Conservation (phyloP, 2,797 vertebrate genomes). For the Xerus rutilus region DNA sequence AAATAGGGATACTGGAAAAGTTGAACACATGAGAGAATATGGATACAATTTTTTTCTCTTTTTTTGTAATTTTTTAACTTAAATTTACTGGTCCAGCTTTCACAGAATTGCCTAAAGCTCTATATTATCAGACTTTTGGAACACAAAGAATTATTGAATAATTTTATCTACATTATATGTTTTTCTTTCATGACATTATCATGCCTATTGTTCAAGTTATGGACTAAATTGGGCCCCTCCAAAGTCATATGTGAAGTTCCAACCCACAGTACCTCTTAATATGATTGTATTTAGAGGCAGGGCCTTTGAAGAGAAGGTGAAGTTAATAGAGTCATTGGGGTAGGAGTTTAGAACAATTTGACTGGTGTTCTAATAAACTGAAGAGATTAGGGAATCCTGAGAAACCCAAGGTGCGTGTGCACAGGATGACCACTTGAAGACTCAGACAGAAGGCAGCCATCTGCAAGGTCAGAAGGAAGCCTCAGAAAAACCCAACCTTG, state of each 20-base stretch:
- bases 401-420: accelerated
- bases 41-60: not conserved
- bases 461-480: not conserved
- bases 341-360: not conserved
- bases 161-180: too few relatives aligned
- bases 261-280: not conserved
- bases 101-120: not conserved
- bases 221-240: too few relatives aligned
- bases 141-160: not conserved
- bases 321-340: too few relatives aligned
- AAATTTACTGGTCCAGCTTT: too few relatives aligned
- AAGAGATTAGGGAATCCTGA: not conserved
- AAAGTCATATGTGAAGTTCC: not conserved
- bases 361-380: not conserved
- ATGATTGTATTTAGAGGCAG: not conserved
- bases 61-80: not conserved
- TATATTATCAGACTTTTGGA: not conserved
- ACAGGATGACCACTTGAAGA: not conserved
- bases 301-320: not conserved
- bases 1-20: not conserved
- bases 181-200: not conserved
- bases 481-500: too few relatives aligned
- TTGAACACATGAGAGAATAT: not conserved
- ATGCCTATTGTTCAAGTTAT: too few relatives aligned
- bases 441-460: not conserved